Percentiles rank a stretch among this genome's conserved stretches.
These are phyloP conservation scores for Brachionus sp. DNA, from an alignment of 1,140 invertebrate species.

Conservation along the genomic window DNA sequence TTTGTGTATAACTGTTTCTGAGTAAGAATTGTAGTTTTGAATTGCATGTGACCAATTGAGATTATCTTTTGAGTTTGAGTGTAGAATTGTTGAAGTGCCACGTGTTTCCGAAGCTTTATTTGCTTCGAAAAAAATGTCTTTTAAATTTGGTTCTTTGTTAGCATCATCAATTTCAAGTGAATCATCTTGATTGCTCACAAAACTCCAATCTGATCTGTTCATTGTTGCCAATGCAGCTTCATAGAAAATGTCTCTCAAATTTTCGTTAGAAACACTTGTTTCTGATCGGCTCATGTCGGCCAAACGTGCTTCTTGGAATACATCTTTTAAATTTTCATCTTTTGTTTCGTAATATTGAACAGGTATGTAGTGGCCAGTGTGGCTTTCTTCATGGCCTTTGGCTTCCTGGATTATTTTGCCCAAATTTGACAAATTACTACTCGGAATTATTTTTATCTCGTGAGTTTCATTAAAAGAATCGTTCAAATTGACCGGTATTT, in stretches of 20 bases:
- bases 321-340: background rate
- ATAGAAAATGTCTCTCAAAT: constrained; percentile 29
- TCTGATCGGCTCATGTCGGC: background rate
- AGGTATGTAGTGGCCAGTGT: background rate
- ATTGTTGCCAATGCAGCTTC: background rate
- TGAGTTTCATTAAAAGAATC: constrained; percentile 14
- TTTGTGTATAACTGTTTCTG: background rate
- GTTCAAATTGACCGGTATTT: constrained; percentile 15
- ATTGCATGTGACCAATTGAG: constrained; percentile 10
- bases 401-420: background rate
- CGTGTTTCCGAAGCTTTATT: background rate
- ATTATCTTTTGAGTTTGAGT: background rate
- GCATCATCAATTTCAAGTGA: background rate
- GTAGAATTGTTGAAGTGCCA: background rate
- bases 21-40: constrained; percentile 7
- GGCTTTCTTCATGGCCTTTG: background rate
- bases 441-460: constrained; percentile 7
- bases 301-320: background rate
- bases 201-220: constrained; percentile 15
- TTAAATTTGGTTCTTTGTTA: background rate
- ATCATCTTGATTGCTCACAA: background rate
- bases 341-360: constrained; percentile 1
- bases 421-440: background rate
- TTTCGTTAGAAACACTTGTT: background rate
- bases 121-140: background rate